A percentile compares a stretch with the other conserved stretches of the same genome.
Evolutionary conservation across 2,113 vertebrate genomes (phyloP).

Genomic region (Lamprologus ornatipinnis): DNA sequence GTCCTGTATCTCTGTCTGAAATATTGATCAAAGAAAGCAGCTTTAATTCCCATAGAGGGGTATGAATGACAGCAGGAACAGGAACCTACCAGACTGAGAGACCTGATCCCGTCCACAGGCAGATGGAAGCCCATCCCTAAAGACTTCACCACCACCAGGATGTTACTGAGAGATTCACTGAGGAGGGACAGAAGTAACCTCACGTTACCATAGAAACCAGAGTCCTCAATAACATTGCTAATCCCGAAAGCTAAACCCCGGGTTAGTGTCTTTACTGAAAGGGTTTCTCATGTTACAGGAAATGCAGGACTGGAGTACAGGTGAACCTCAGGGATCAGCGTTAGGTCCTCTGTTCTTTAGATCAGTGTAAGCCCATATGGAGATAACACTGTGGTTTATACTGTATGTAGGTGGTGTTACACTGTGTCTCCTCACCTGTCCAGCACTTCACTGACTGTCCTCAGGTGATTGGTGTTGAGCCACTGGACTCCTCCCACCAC

Average conservation of each 20-base stretch:
- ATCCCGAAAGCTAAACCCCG: rapidly evolving
- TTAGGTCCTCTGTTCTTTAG: neutral
- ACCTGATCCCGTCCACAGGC: constrained; percentile 85
- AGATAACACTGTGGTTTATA: neutral
- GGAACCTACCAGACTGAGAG: constrained; percentile 77
- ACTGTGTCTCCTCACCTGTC: constrained; percentile 70
- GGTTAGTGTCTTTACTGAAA: neutral
- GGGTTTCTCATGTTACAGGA: neutral
- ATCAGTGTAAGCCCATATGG: neutral
- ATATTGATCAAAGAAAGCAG: neutral
- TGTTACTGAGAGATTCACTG: constrained; percentile 82
- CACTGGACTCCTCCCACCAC: constrained; percentile 95
- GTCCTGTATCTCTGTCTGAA: constrained; percentile 78
- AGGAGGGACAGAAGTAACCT: neutral
- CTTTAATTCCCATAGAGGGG: neutral
- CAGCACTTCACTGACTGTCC: constrained; percentile 81
- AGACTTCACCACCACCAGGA: constrained; percentile 89
- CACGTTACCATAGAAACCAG: neutral
- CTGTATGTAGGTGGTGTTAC: neutral
- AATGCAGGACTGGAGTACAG: neutral
- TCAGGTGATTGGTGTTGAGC: constrained; percentile 86
- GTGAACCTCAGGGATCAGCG: neutral
- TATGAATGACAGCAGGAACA: neutral
- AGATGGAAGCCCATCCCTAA: constrained; percentile 95
- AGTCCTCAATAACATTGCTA: neutral